Evolutionary conservation across 2,797 vertebrate species (phyloP), one percentile per base, ranked within the genome.

Genomic region (Yasuhikotakia modesta): DNA sequence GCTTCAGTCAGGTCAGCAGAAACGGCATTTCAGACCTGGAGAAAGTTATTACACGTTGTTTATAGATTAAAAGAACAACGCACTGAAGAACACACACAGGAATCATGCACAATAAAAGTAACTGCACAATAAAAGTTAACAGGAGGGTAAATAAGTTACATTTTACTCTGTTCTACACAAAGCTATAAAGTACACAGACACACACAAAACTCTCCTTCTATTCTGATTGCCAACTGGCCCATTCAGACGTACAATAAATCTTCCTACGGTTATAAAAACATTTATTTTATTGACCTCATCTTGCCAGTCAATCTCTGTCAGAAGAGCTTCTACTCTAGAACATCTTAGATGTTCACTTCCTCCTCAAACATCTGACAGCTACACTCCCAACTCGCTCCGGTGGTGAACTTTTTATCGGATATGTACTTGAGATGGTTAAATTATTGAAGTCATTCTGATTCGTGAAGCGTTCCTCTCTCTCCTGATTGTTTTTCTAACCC

Each of bases 231-330:
- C 53, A 81, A 77, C 65, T 32, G 71, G 32, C 65, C 30, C 14
- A 60, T 73, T 61, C 30, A 32, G 57, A 63, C 52, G 32, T 60
- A 35, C 60, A 66, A 77, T 50, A 58, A 67, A 61, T 79, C 50
- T 66, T 61, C 17, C 67, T 73, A 55, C 61, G 52, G 78, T 57
- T 61, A 69, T 69, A 80, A 50, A 45, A 75, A n/a, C 45, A 60
- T 83, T 50, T 7, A 53, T 43, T 64, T 79, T 77, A 76, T 84
- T 70, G 58, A 35, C 63, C 66, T 74, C 55, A 69, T 73, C 24
- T 77, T 74, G 46, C 24, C 73, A 74, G 67, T 73, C 67, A 79
- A 50, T 67, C 70, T 48, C 46, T 50, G 43, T 45, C 52, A 58
- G 30, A 48, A 57, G 55, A 67, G 16, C 48, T 17, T 63, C 46